Evolutionary conservation across 2,113 vertebrate species (phyloP).

Genomic region (Aphelocoma coerulescens): DNA sequence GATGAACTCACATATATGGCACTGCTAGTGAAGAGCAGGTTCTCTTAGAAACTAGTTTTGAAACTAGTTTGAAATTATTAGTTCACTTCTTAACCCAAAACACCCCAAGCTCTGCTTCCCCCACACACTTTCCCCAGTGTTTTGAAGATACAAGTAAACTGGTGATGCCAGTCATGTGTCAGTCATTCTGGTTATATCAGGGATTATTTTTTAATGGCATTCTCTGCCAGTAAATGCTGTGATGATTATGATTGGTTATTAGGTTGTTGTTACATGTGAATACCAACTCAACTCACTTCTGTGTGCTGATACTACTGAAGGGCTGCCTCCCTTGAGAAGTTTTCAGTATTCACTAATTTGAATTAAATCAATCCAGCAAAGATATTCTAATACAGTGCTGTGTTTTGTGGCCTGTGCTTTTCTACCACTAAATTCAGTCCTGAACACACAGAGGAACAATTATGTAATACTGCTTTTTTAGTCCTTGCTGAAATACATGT

Average conservation of each 20-base stretch:
- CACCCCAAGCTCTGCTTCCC: neutral
- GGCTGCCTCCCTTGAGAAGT: neutral
- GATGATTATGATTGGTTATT: neutral
- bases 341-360: neutral
- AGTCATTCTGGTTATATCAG: neutral
- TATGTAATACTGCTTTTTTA: neutral
- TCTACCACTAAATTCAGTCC: neutral
- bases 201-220: neutral
- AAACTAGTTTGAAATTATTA: neutral
- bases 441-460: neutral
- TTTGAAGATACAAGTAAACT: neutral
- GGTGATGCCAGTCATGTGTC: neutral
- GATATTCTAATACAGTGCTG: neutral
- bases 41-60: neutral
- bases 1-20: neutral
- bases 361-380: neutral
- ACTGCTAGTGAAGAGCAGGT: neutral
- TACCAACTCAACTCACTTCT: neutral
- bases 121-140: neutral
- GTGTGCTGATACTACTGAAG: neutral
- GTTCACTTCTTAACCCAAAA: neutral
- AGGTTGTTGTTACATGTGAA: neutral
- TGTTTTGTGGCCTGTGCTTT: neutral
- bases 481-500: neutral
- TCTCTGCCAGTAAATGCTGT: neutral